These are phyloP conservation scores for Melipona bicolor DNA, from an alignment of 2,888 invertebrate genomes.

Conservation along the genomic window DNA sequence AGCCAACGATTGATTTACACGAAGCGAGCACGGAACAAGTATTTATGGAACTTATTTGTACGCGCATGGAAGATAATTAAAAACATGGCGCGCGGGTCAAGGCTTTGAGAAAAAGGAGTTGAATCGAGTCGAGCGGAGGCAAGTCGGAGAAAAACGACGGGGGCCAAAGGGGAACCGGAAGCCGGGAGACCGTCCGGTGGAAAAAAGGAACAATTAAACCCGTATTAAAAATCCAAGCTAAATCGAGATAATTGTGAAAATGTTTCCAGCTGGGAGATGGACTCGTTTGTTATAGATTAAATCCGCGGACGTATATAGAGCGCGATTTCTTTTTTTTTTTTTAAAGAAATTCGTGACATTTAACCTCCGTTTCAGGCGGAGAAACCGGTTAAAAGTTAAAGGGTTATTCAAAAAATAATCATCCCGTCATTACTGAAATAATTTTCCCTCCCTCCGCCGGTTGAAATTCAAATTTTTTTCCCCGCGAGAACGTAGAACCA, in stretches of 20 bases:
- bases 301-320: background rate
- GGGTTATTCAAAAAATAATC: background rate
- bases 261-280: background rate
- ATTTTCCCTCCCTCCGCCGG: background rate
- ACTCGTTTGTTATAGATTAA: background rate
- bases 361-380: background rate
- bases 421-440: background rate
- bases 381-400: background rate
- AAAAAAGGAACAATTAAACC: background rate
- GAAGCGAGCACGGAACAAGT: constrained; percentile 52
- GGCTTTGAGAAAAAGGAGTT: constrained; percentile 54
- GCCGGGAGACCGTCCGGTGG: background rate
- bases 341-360: background rate
- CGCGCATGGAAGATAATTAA: constrained; percentile 72
- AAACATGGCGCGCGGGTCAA: constrained; percentile 69
- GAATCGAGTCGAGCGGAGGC: constrained; percentile 5
- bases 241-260: constrained; percentile 4
- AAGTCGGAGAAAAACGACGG: background rate
- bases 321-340: background rate
- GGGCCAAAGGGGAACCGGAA: constrained; percentile 19
- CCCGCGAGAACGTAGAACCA: background rate
- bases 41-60: constrained; percentile 74
- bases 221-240: background rate
- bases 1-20: constrained; percentile 71
- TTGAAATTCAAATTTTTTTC: background rate